phyloP scores from a whole-genome alignment of 1,140 invertebrate genomes.

The Anastrepha obliqua region DNA sequence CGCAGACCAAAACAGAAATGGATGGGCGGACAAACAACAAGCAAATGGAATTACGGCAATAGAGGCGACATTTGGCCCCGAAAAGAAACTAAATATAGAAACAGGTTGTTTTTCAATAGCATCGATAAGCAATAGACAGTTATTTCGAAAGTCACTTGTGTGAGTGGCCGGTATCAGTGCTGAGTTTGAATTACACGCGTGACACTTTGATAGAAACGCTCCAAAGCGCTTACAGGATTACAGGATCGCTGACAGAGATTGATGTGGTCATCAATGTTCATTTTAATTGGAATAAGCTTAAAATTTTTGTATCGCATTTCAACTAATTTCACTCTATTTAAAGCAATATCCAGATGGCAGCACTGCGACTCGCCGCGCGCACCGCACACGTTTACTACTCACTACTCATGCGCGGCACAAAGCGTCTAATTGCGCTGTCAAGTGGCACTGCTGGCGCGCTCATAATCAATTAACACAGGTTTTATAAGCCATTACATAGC shows the following conservation, averaged over 20 bases:
- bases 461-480: constrained; percentile 50
- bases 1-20: neutral
- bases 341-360: neutral
- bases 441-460: constrained; percentile 21
- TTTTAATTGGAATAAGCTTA: constrained; percentile 32
- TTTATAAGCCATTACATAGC: constrained; percentile 40
- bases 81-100: neutral
- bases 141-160: neutral
- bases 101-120: neutral
- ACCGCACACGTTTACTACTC: neutral
- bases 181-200: neutral
- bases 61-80: neutral
- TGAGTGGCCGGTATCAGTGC: neutral
- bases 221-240: neutral
- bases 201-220: constrained; percentile 23
- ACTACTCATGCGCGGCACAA: neutral
- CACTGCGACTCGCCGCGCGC: neutral
- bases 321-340: neutral
- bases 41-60: neutral
- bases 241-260: constrained; percentile 4
- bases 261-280: neutral
- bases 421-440: constrained; percentile 46
- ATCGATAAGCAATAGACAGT: neutral
- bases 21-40: neutral
- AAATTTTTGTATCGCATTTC: neutral